These are phyloP conservation scores for Rhopalosiphum padi DNA, from an alignment of 1,140 invertebrate species.

Conservation along the genomic window DNA sequence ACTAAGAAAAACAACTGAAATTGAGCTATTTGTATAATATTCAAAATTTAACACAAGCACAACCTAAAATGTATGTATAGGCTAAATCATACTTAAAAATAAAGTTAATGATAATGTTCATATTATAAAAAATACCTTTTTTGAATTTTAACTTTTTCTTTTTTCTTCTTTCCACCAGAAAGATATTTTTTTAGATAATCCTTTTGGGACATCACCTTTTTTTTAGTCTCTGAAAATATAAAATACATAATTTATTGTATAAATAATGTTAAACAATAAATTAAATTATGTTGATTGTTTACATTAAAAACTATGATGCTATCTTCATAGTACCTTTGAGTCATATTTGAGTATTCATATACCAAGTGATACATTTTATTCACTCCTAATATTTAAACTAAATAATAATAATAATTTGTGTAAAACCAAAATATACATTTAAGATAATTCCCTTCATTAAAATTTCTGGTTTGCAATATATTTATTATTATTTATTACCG, in stretches of 20 bases:
- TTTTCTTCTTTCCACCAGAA: constrained; percentile 60
- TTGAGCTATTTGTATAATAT: background rate
- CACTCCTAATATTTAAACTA: background rate
- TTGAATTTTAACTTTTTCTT: constrained; percentile 59
- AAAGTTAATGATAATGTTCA: no score
- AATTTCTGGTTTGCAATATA: no score
- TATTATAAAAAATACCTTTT: constrained; percentile 59
- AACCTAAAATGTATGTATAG: background rate
- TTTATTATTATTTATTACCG: no score
- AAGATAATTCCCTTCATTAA: no score
- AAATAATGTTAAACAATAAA: background rate
- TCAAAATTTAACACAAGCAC: background rate
- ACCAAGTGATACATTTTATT: background rate
- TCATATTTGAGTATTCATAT: background rate
- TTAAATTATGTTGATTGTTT: background rate
- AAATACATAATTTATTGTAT: background rate
- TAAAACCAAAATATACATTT: no score
- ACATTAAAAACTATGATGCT: background rate
- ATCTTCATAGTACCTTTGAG: no score
- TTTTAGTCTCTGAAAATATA: constrained; percentile 35
- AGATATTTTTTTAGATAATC: constrained; percentile 76
- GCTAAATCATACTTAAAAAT: background rate
- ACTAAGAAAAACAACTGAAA: background rate
- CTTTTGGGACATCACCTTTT: constrained; percentile 67
- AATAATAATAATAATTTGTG: background rate